These are phyloP conservation scores for Radopholus similis DNA, from an alignment of 1,140 invertebrate species.

Conservation along the genomic window DNA sequence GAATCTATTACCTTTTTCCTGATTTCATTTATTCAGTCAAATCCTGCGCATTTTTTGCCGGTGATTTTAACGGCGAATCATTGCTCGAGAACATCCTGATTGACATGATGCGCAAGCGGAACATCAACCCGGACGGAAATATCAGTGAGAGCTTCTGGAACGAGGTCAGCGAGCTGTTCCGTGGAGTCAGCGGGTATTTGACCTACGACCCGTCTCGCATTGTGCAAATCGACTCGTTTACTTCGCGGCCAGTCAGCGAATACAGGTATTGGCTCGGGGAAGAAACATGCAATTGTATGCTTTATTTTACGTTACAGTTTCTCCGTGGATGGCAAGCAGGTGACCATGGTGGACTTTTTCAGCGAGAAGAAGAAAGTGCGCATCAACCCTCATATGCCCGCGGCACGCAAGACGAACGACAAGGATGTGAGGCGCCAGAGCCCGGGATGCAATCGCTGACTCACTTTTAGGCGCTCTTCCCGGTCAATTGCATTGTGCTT, in stretches of 20 bases:
- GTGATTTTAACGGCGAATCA: too few species aligned
- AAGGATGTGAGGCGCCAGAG: neutral
- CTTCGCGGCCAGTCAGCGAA: slow-evolving; percentile 1
- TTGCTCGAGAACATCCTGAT: slow-evolving; percentile 10
- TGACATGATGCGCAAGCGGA: slow-evolving; percentile 1
- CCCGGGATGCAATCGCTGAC: neutral
- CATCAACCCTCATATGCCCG: neutral
- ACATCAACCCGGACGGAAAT: neutral
- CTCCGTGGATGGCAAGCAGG: neutral
- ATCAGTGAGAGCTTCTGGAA: neutral
- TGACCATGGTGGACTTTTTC: slow-evolving; percentile 19
- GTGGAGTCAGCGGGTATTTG: slow-evolving; percentile 21
- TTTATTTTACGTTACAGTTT: slow-evolving; percentile 4
- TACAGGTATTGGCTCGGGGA: too few species aligned
- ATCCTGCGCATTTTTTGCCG: slow-evolving; percentile 18
- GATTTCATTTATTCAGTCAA: too few species aligned
- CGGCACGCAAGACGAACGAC: neutral
- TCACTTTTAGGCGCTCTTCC: slow-evolving; percentile 7
- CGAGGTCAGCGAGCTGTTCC: neutral
- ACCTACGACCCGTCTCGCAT: slow-evolving; percentile 24
- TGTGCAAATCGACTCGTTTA: slow-evolving; percentile 20
- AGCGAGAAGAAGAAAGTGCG: neutral
- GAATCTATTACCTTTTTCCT: too few species aligned
- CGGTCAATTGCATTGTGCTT: slow-evolving; percentile 2
- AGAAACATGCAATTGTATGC: too few species aligned